Evolutionary conservation across 2,888 invertebrate genomes (phyloP), one percentile per base, ranked within the genome.

Genomic region (Scaptomyza cyrtandrae): DNA sequence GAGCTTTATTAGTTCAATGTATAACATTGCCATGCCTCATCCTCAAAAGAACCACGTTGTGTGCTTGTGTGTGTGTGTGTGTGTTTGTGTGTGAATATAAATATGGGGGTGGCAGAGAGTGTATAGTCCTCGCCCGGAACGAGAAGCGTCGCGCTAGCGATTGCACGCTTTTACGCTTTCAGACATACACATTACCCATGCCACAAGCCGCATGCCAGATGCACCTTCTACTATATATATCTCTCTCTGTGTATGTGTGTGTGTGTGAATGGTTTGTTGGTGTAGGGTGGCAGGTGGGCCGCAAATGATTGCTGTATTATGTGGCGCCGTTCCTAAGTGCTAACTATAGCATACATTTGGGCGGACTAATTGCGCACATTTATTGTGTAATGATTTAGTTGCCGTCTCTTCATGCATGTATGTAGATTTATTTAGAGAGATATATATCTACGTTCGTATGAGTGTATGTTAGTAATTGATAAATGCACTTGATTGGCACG

Each of bases 1-100:
- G 88, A 83, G 90, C 92, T 91, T 92, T 92, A 92, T 92, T 92
- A 92, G 92, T 92, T 91, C 89, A 89, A 89, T 88, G 82, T 88
- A 81, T 69, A 75, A 76, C 86, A 80, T 64, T 75, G 84, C 75
- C 83, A 71, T 76, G 76, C 69, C 75, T 83, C 80, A 71, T 67
- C 49, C 78, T 55, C 33, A 55, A 68, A 73, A 73, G 62, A 39
- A 53, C 64, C 60, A 53, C 43, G 45, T 37, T n/a, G 57, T 49
- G 24, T 48, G 1, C 57, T 9, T 58, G 60, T 54, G 49, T 53
- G 44, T 50, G 46, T 65, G 53, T 54, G 43, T 27, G 55, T 24
- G 52, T 53, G 44, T 50, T 45, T 68, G 59, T 59, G 53, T 54
- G 43, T 37, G 55, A 66, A 56, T 59, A 43, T 31, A 49, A 39